These are phyloP conservation scores for Plebejus anna DNA, from an alignment of 2,888 invertebrate species.

Conservation along the genomic window DNA sequence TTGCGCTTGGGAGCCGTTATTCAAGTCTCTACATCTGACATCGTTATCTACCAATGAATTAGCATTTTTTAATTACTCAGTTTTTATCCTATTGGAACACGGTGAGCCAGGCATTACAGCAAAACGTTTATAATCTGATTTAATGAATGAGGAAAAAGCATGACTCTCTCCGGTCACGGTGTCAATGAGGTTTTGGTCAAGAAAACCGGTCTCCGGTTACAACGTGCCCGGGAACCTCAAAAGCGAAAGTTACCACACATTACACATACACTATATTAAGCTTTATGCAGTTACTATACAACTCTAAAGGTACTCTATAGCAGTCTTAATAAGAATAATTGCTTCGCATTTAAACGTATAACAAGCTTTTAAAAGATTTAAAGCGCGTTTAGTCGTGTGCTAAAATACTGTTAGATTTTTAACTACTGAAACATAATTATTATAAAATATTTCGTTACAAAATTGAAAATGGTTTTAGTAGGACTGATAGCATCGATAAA, in stretches of 20 bases:
- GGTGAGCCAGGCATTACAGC: too few species aligned
- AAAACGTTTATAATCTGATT: constrained; percentile 11
- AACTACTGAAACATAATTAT: background rate
- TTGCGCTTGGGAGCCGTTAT: background rate
- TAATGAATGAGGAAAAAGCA: background rate
- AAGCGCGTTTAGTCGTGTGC: too few species aligned
- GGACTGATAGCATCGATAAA: background rate
- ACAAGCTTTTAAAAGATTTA: too few species aligned
- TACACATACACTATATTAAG: background rate
- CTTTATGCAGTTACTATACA: too few species aligned
- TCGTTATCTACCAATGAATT: background rate
- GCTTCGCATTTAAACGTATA: too few species aligned
- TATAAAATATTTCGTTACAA: background rate
- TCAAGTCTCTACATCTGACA: background rate
- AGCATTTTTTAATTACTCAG: too few species aligned
- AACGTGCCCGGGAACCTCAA: background rate
- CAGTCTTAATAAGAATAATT: too few species aligned
- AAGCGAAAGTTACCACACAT: constrained; percentile 18
- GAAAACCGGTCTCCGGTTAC: constrained; percentile 21
- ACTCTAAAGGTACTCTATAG: too few species aligned
- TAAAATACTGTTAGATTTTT: too few species aligned
- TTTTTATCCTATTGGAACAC: too few species aligned
- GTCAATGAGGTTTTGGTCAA: constrained; percentile 18
- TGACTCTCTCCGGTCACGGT: constrained; percentile 1
- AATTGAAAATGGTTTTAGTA: background rate